Percentiles rank a stretch among this genome's conserved stretches.
Conservation (phyloP, 2,888 invertebrate species). For the Marasmarcha lunaedactyla region DNA sequence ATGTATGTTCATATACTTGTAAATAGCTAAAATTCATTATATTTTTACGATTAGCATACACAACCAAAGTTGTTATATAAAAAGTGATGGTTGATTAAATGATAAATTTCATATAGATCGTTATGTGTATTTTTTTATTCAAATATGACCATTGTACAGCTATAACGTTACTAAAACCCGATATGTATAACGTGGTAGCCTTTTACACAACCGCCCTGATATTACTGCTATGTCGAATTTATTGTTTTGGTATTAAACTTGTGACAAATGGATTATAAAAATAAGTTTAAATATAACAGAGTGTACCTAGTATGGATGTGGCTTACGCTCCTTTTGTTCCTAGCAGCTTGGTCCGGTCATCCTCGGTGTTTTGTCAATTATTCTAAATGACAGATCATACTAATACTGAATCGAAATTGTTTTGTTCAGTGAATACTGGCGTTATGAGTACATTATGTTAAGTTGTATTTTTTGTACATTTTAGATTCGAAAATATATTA, state of each 20-base stretch:
- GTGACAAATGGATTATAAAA: conserved; percentile 19
- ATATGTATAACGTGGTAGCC: conserved; percentile 43
- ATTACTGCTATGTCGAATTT: conserved; percentile 58
- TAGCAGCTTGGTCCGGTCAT: conserved; percentile 51
- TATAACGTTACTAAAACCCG: conserved; percentile 35
- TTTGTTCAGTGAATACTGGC: conserved; percentile 49
- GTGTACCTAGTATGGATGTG: conserved; percentile 26
- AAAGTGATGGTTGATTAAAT: conserved; percentile 71
- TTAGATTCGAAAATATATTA: conserved; percentile 81
- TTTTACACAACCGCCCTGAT: conserved; percentile 63
- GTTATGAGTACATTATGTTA: conserved; percentile 75
- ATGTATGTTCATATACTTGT: conserved; percentile 71
- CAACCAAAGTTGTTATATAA: conserved; percentile 73
- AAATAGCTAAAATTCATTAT: conserved; percentile 67
- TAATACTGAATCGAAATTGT: conserved; percentile 35
- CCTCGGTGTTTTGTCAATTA: conserved; percentile 61
- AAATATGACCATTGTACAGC: conserved; percentile 45
- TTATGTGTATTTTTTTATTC: conserved; percentile 61
- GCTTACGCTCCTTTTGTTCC: conserved; percentile 51
- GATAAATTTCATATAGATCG: conserved; percentile 63
- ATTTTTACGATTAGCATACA: conserved; percentile 72
- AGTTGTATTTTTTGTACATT: conserved; percentile 82
- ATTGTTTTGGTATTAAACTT: conserved; percentile 46
- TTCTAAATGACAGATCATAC: conserved; percentile 32
- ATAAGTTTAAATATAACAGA: conserved; percentile 24